These are phyloP conservation scores for Drosophila erecta DNA, from an alignment of 1,140 invertebrate species.

Conservation along the genomic window DNA sequence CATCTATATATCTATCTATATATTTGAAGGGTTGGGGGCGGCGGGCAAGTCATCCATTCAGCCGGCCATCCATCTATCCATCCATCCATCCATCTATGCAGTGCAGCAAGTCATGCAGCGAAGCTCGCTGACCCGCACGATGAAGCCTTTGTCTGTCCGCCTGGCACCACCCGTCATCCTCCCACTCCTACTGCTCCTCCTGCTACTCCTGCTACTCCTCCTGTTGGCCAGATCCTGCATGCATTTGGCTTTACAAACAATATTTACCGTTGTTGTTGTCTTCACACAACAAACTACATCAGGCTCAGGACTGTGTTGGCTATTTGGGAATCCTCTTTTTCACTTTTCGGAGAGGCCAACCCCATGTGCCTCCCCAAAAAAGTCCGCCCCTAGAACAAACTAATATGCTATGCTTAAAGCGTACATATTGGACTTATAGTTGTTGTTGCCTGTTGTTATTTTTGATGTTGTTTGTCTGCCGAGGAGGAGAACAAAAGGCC, in stretches of 20 bases:
- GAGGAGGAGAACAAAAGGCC: constrained; percentile 69
- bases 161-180: constrained; percentile 4
- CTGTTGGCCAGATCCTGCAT: constrained; percentile 66
- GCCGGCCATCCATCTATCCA: constrained; percentile 59
- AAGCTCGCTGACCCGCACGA: constrained; percentile 79
- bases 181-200: not conserved
- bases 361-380: not conserved
- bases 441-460: constrained; percentile 77
- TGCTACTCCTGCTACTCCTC: constrained; percentile 1
- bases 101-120: constrained; percentile 81
- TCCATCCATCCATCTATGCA: constrained; percentile 77
- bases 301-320: constrained; percentile 59
- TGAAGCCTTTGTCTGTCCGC: constrained; percentile 68
- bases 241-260: constrained; percentile 81
- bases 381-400: constrained; percentile 57
- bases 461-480: constrained; percentile 78
- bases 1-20: constrained; percentile 54
- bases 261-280: constrained; percentile 69
- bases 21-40: constrained; percentile 18
- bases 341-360: constrained; percentile 48
- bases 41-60: constrained; percentile 52
- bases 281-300: constrained; percentile 80
- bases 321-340: constrained; percentile 78
- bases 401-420: constrained; percentile 83
- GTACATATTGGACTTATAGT: constrained; percentile 82